phyloP scores from a whole-genome alignment of 2,797 vertebrate species.

The Phrynocephalus vlangalii region DNA sequence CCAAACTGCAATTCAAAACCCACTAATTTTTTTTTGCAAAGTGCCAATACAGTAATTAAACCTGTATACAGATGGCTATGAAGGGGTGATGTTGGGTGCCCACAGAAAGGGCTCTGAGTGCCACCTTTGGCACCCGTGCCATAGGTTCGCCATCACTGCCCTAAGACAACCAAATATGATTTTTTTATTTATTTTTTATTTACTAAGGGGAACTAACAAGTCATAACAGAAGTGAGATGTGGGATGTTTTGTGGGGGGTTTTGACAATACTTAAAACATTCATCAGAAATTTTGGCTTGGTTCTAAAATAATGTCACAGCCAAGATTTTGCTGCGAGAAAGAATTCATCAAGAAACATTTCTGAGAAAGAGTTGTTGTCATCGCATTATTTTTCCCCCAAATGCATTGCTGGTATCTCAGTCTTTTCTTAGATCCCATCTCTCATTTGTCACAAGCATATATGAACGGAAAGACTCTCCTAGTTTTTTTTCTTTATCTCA shows the following conservation, averaged over 20 bases:
- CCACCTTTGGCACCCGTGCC: no score
- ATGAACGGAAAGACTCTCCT: not conserved
- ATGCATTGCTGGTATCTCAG: not conserved
- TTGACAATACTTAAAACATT: not conserved
- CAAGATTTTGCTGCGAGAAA: not conserved
- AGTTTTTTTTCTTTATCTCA: not conserved
- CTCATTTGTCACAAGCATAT: not conserved
- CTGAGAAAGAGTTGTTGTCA: not conserved
- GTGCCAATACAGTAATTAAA: no score
- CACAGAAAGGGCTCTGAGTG: no score
- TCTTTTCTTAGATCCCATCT: not conserved
- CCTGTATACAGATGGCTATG: no score
- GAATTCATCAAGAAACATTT: not conserved
- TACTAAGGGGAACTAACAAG: not conserved
- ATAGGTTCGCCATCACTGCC: no score
- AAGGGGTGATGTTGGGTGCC: no score
- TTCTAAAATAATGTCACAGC: not conserved
- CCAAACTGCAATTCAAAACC: no score
- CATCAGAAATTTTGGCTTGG: not conserved
- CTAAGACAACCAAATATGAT: no score
- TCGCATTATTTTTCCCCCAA: not conserved
- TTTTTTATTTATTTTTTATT: no score
- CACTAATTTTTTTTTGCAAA: no score
- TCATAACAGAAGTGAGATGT: not conserved
- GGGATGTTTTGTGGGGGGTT: not conserved